These are phyloP conservation scores for Wiebesia pumilae DNA, from an alignment of 1,140 invertebrate species.

Conservation along the genomic window DNA sequence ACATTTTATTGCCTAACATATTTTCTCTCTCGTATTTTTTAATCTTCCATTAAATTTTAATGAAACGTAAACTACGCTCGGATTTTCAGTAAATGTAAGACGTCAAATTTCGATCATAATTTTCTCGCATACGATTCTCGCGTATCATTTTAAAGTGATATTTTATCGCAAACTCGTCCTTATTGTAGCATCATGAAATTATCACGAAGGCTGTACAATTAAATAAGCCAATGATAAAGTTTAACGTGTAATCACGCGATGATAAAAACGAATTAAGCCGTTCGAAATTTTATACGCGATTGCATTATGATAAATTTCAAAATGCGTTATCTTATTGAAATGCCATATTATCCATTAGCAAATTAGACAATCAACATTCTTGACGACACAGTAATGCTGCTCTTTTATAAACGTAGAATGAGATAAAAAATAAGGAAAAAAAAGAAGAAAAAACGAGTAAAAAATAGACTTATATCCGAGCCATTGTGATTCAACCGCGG, in stretches of 20 bases:
- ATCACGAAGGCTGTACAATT: not conserved
- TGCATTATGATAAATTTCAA: not conserved
- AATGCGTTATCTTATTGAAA: not conserved
- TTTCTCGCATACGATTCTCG: no score
- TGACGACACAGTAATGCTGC: not conserved
- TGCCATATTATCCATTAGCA: not conserved
- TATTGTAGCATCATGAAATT: not conserved
- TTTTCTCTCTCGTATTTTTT: not conserved
- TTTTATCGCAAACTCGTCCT: no score
- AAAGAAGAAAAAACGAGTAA: not conserved
- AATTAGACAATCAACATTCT: slow-evolving; percentile 39
- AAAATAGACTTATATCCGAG: not conserved
- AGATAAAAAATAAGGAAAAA: no score
- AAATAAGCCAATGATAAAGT: not conserved
- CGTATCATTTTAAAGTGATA: no score
- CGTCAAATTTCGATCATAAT: not conserved
- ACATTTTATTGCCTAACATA: not conserved
- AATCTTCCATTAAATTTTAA: not conserved
- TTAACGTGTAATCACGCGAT: not conserved
- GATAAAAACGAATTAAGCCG: not conserved
- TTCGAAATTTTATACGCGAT: no score
- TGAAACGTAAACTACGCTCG: not conserved
- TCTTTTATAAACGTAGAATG: not conserved
- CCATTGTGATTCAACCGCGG: slow-evolving; percentile 7
- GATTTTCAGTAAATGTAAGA: not conserved